Percentiles rank a stretch among this genome's conserved stretches.
Evolutionary conservation across 2,888 invertebrate genomes (phyloP).

Genomic region (Drosophila imparisetae): DNA sequence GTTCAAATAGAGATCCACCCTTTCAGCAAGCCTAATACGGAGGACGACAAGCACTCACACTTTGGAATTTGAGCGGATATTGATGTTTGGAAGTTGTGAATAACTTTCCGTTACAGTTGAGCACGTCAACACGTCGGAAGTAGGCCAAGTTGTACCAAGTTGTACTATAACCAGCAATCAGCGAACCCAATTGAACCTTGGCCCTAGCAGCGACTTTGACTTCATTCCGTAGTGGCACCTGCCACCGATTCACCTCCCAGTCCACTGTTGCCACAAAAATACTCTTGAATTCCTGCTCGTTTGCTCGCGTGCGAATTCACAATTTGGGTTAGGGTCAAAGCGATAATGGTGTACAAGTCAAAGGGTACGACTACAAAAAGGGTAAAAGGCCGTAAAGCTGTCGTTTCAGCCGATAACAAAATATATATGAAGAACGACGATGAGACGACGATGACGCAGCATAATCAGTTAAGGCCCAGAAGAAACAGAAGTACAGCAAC

Average conservation of each 20-base stretch:
- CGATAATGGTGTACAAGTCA: constrained; percentile 73
- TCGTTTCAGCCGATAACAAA: constrained; percentile 52
- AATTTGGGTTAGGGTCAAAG: constrained; percentile 83
- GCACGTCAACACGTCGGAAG: constrained; percentile 49
- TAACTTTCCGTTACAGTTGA: constrained; percentile 47
- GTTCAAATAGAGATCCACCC: not conserved
- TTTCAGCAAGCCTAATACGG: not conserved
- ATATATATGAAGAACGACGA: constrained; percentile 7
- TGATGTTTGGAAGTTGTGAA: constrained; percentile 60
- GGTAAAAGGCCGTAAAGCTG: constrained; percentile 64
- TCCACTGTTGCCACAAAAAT: constrained; percentile 13
- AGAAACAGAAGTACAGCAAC: constrained; percentile 6
- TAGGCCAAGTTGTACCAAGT: constrained; percentile 21
- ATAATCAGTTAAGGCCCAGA: constrained; percentile 4
- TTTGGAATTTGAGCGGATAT: constrained; percentile 46
- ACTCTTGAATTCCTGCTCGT: constrained; percentile 13
- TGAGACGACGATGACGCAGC: constrained; percentile 31
- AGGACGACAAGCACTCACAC: not conserved
- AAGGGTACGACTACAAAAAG: constrained; percentile 62
- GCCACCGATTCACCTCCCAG: not conserved
- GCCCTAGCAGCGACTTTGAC: constrained; percentile 67
- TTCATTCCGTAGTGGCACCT: constrained; percentile 37
- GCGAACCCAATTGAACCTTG: constrained; percentile 59
- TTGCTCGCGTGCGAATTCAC: constrained; percentile 80
- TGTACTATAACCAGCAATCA: constrained; percentile 25